A percentile compares a stretch with the other conserved stretches of the same genome.
Conservation (phyloP, 2,888 invertebrate genomes). For the Halictus quadricinctus region DNA sequence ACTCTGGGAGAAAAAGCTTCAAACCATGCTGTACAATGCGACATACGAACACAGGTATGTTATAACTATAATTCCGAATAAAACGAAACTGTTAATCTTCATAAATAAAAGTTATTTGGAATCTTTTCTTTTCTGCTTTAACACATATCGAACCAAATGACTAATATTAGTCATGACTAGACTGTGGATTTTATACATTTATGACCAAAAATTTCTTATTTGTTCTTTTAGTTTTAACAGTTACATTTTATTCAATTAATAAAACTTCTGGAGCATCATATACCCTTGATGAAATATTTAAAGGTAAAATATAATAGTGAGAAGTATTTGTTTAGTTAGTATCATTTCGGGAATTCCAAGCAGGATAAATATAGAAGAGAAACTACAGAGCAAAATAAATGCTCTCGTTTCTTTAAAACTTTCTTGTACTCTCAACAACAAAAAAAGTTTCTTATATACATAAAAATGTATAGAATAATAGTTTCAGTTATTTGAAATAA, state of each 20-base stretch:
- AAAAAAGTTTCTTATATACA: not conserved
- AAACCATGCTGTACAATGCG: slow-evolving; percentile 23
- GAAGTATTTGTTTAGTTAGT: not conserved
- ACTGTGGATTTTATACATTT: no score
- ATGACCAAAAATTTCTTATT: no score
- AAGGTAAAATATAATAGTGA: not conserved
- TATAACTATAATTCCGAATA: not conserved
- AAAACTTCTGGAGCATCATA: not conserved
- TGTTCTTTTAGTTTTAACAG: not conserved
- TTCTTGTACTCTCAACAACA: not conserved
- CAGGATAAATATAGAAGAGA: not conserved
- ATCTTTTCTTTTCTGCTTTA: no score
- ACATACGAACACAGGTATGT: not conserved
- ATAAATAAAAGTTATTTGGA: no score
- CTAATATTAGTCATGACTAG: no score
- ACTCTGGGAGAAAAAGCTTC: slow-evolving; percentile 19
- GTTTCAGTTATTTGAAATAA: not conserved
- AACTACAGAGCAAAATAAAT: not conserved
- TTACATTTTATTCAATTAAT: slow-evolving; percentile 2
- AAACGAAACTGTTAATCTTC: no score
- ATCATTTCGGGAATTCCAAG: not conserved
- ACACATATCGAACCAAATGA: no score
- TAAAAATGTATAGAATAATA: not conserved
- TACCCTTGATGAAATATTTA: not conserved
- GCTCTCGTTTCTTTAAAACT: not conserved